Evolutionary conservation across 2,113 vertebrate species (phyloP), one percentile per base, ranked within the genome.

Genomic region (Myrmophylax atrothorax): DNA sequence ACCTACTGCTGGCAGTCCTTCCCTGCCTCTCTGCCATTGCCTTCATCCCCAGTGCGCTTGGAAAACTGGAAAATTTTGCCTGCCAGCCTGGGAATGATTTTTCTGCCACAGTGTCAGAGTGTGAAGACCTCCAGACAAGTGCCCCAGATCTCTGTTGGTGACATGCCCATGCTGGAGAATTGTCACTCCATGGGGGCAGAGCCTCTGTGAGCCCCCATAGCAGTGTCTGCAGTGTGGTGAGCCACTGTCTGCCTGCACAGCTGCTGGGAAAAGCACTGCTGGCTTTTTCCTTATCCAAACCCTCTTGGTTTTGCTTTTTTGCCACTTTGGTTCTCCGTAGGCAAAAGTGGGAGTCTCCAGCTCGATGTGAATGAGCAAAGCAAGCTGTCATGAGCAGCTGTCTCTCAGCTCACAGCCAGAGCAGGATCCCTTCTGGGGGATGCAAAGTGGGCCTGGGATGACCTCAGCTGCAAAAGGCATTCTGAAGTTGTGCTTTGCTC

Each of bases 121-220:
- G 53, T 3, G 1, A 64, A 59, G 33, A 40, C 20, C 53, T 69
- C 49, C 44, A 60, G 44, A 33, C 22, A 16, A 28, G 22, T 37
- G 62, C 69, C 28, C 40, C 40, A 29, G 12, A 0, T 7, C 0
- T 0, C 46, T 62, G 55, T 5, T 0, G 5, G 5, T 52, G 62
- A 6, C 0, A 1, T 20, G 53, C 47, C 56, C 0, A 0, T 17
- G 53, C 31, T 52, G 46, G 17, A n/a, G 35, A 22, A 28, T 37
- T 16, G 0, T 14, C 9, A 4, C 25, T 24, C n/a, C 29, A 2
- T 1, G 11, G 56, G 37, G 49, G 11, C 1, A 10, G 44, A 52
- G 68, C 47, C 11, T 6, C 53, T 12, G 9, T 12, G 24, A 63
- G 25, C 28, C 14, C 16, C 26, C 35, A 33, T 2, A 81, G 60